phyloP scores from a whole-genome alignment of 2,888 invertebrate species.

The Carabus problematicus region DNA sequence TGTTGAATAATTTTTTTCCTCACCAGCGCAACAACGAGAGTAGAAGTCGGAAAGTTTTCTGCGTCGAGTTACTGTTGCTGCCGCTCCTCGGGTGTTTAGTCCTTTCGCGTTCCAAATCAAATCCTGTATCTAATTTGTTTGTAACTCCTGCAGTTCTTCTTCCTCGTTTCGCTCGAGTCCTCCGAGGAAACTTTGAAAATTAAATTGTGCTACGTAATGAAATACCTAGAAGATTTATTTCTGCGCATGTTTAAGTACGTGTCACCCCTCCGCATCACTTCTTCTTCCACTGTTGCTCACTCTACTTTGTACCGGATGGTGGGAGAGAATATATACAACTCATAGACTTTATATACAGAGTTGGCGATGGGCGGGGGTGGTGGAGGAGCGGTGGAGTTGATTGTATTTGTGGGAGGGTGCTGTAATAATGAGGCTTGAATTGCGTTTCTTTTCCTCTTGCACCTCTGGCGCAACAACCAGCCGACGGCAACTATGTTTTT shows the following conservation, averaged over 20 bases:
- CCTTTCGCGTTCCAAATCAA: constrained; percentile 27
- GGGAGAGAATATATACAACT: background rate
- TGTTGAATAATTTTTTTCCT: too few relatives aligned
- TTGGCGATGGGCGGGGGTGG: too few relatives aligned
- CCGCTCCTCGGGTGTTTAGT: background rate
- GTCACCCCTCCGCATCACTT: constrained; percentile 8
- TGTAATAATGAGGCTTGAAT: constrained; percentile 30
- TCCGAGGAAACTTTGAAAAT: constrained; percentile 35
- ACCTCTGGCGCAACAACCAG: too few relatives aligned
- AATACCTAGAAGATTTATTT: constrained; percentile 40
- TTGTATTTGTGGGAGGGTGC: background rate
- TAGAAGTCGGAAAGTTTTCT: too few relatives aligned
- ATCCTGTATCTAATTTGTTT: constrained; percentile 36
- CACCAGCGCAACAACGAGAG: too few relatives aligned
- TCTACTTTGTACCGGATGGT: background rate
- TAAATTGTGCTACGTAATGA: constrained; percentile 39
- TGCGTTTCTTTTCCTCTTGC: constrained; percentile 30
- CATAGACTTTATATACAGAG: too few relatives aligned
- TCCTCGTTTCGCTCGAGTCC: constrained; percentile 32
- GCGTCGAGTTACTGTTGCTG: too few relatives aligned
- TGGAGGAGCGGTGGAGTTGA: too few relatives aligned
- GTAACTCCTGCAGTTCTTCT: constrained; percentile 26
- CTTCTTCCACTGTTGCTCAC: too few relatives aligned
- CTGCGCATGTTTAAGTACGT: constrained; percentile 39
- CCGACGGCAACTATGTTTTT: constrained; percentile 33